phyloP scores from a whole-genome alignment of 2,888 invertebrate genomes.

The Oligia latruncula region DNA sequence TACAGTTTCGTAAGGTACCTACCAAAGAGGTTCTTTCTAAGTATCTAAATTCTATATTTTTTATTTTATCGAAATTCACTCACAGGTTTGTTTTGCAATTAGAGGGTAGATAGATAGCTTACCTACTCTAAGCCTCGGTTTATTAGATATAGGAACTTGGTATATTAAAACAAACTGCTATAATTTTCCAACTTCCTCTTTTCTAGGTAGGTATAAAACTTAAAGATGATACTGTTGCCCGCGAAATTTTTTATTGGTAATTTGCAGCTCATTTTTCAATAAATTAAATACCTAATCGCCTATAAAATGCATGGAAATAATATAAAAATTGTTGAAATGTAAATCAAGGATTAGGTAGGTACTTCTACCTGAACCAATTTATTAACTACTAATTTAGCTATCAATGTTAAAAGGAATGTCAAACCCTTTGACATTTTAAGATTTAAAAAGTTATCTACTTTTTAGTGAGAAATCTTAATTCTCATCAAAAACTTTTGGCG shows the following conservation, averaged over 20 bases:
- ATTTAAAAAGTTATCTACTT: slow-evolving; percentile 12
- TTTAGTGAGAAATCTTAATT: slow-evolving; percentile 29
- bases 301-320: not conserved
- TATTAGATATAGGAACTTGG: too few species aligned
- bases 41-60: not conserved
- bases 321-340: not conserved
- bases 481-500: slow-evolving; percentile 57
- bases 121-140: not conserved
- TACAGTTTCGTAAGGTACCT: too few species aligned
- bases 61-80: not conserved
- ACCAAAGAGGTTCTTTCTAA: not conserved
- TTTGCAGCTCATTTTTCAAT: not conserved
- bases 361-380: not conserved
- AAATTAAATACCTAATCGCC: not conserved
- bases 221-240: not conserved
- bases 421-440: slow-evolving; percentile 4
- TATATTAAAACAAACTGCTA: not conserved
- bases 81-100: not conserved
- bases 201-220: not conserved
- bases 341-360: not conserved
- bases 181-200: not conserved
- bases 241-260: not conserved
- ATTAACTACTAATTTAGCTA: not conserved
- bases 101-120: not conserved
- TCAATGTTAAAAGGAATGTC: not conserved